Percentiles rank a stretch among this genome's conserved stretches.
Conservation (phyloP, 2,888 invertebrate species). For the Orchesellides sinensis region DNA sequence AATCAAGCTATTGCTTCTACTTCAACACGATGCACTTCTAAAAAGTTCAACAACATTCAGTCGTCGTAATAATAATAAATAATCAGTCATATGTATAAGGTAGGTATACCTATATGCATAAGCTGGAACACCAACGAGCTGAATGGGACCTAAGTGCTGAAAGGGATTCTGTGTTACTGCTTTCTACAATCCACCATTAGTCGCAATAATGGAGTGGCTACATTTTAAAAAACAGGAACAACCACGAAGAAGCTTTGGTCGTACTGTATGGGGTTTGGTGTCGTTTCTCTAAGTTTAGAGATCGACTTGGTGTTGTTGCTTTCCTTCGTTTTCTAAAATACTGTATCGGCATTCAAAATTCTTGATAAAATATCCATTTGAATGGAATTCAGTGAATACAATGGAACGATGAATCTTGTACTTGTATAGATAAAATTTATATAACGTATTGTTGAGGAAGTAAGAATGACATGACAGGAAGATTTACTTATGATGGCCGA, state of each 20-base stretch:
- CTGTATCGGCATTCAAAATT: background rate
- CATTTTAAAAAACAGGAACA: too few species aligned
- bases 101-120: too few species aligned
- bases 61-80: background rate
- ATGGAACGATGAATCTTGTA: background rate
- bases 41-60: conserved; percentile 4
- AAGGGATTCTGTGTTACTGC: conserved; percentile 17
- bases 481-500: too few species aligned
- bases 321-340: too few species aligned
- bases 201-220: background rate
- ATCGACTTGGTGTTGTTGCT: background rate
- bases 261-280: too few species aligned
- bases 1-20: background rate
- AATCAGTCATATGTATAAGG: too few species aligned
- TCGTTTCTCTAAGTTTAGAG: background rate
- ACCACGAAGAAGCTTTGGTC: background rate
- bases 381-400: background rate
- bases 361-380: background rate
- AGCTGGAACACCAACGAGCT: background rate
- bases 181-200: conserved; percentile 4
- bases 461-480: background rate
- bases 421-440: background rate
- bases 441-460: background rate
- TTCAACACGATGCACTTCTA: background rate
- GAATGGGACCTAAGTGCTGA: conserved; percentile 1